Base-by-base conservation (phyloP, 2,888 invertebrate genomes). In the Eupsilia transversa region DNA sequence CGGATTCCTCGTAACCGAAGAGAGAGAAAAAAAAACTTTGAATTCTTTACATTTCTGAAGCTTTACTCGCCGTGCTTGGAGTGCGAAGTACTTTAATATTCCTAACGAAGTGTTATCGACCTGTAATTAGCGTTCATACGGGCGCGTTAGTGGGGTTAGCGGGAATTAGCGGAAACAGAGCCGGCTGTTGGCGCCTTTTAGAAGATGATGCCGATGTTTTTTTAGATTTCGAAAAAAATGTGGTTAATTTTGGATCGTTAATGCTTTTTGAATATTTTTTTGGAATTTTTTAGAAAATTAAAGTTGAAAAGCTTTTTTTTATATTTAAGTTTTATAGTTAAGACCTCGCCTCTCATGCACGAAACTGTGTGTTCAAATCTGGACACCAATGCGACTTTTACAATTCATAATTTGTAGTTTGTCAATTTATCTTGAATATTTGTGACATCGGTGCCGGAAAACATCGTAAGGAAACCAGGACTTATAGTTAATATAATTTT, bases 71-170 rank as follows among this genome's bases (percentile, higher is more conserved):
- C 27, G 33, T 23, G 33, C 27, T 27, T 38, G 7, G 72, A 80
- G 77, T 86, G 83, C 75, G 59, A 87, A 87, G 85, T 85, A 74
- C 75, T 82, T 75, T 85, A 87, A 87, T 86, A 72, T 80, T 71
- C 46, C 83, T 86, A 86, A 86, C 86, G 69, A 87, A 83, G 83
- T 75, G 76, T 86, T 86, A 86, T 86, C 87, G 78, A 87, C 73
- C 64, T 30, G 66, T 73, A 81, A 85, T 86, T 86, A 86, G 74
- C 87, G 64, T 66, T 43, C 74, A 72, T 80, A 77, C 76, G 74
- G 64, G 74, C 49, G 65, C 65, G 73, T 87, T 85, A 87, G 87
- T 69, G 52, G 75, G 81, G 64, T 87, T 86, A 86, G 79, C 77
- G 60, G 75, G 74, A 68, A 77, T 81, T 77, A 84, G 68, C 72